A percentile compares a stretch with the other conserved stretches of the same genome.
phyloP scores from a whole-genome alignment of 1,140 invertebrate species.

The Lordiphosa clarofinis region DNA sequence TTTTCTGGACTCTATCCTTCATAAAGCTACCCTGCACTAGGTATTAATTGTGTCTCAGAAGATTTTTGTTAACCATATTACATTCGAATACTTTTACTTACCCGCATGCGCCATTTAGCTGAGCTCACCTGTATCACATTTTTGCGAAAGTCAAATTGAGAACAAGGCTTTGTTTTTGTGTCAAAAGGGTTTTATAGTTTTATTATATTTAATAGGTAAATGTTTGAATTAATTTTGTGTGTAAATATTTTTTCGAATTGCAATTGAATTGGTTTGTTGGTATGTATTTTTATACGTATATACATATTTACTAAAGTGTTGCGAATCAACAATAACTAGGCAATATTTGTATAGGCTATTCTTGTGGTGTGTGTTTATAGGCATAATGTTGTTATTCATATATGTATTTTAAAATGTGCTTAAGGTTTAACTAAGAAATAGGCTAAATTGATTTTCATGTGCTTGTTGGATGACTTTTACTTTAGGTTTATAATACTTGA shows the following conservation, averaged over 20 bases:
- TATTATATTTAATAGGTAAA: conserved; percentile 9
- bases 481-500: conserved; percentile 56
- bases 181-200: conserved; percentile 21
- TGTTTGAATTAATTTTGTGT: conserved; percentile 40
- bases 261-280: conserved; percentile 14
- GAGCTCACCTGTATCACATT: no score
- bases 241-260: conserved; percentile 56
- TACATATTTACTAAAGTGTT: conserved; percentile 42
- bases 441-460: conserved; percentile 38
- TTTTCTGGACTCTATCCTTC: no score
- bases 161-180: not conserved
- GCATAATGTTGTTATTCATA: conserved; percentile 25
- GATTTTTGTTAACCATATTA: no score
- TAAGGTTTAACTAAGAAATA: conserved; percentile 22
- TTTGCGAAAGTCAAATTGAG: no score
- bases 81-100: no score
- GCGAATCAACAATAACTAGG: conserved; percentile 47
- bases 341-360: conserved; percentile 15
- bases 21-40: no score
- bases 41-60: no score
- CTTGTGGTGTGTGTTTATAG: not conserved
- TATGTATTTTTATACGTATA: conserved; percentile 5
- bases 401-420: conserved; percentile 20
- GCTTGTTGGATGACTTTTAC: conserved; percentile 28
- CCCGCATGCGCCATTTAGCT: no score